Conservation (phyloP, 2,888 invertebrate species). For the Octonoba sinensis region DNA sequence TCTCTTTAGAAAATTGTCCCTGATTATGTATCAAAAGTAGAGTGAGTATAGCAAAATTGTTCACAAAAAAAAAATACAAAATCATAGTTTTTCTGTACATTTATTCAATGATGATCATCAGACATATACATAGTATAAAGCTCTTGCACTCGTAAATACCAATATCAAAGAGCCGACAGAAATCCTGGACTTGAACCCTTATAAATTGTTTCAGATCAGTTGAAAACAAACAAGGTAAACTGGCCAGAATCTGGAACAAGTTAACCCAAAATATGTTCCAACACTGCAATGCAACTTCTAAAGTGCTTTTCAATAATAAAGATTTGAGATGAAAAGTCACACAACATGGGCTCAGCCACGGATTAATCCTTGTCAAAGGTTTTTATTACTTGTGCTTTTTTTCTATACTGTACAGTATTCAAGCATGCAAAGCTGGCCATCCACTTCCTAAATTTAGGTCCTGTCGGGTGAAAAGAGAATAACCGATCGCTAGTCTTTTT, state of each 20-base stretch:
- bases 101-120: conserved; percentile 66
- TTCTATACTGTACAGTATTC: conserved; percentile 57
- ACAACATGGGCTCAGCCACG: conserved; percentile 37
- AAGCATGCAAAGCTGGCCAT: conserved; percentile 46
- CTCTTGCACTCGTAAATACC: conserved; percentile 67
- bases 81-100: conserved; percentile 67
- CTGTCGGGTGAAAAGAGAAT: conserved; percentile 53
- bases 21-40: too few relatives aligned
- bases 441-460: conserved; percentile 50
- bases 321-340: conserved; percentile 55
- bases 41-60: not conserved
- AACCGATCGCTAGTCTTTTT: conserved; percentile 36
- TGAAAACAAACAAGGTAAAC: conserved; percentile 57
- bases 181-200: conserved; percentile 59
- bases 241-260: conserved; percentile 50
- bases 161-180: conserved; percentile 66
- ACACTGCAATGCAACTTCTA: conserved; percentile 53
- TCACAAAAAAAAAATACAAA: conserved; percentile 16
- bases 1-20: too few relatives aligned
- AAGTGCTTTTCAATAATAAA: conserved; percentile 59
- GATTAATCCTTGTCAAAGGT: conserved; percentile 25
- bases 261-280: conserved; percentile 26
- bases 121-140: conserved; percentile 67
- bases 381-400: conserved; percentile 53
- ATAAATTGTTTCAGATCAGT: conserved; percentile 52